These are phyloP conservation scores for Lepus americanus DNA, from an alignment of 2,113 vertebrate genomes.

Conservation along the genomic window DNA sequence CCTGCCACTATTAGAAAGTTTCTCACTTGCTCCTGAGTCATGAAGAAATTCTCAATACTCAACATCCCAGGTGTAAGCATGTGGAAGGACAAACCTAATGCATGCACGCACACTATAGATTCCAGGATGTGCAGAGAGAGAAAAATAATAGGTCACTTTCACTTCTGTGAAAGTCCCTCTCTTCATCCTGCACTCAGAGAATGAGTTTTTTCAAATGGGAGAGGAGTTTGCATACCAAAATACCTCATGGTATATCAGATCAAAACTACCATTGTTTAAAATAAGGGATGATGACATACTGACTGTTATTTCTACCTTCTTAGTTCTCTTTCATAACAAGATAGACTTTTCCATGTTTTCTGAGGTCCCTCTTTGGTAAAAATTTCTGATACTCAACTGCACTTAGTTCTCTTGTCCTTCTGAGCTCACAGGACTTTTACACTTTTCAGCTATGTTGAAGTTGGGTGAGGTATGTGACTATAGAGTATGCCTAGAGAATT, in stretches of 20 bases:
- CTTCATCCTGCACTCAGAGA: background rate
- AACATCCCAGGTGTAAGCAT: background rate
- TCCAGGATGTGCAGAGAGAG: background rate
- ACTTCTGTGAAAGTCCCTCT: background rate
- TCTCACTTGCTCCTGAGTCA: background rate
- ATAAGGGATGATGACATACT: background rate
- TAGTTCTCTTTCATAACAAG: background rate
- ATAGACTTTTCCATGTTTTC: constrained; percentile 1
- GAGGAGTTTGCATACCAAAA: background rate
- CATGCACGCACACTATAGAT: background rate
- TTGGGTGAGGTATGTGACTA: background rate
- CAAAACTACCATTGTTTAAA: background rate
- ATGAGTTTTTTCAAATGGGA: background rate
- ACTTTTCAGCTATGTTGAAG: constrained; percentile 24
- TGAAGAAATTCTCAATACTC: background rate
- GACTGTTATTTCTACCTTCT: background rate
- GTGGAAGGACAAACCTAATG: background rate
- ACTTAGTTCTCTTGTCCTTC: background rate
- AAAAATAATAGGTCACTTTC: background rate
- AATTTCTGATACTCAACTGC: background rate
- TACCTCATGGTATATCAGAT: background rate
- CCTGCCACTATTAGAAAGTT: background rate
- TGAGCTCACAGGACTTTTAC: background rate
- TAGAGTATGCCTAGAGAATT: constrained; percentile 7
- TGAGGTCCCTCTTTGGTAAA: constrained; percentile 26